A percentile compares a stretch with the other conserved stretches of the same genome.
phyloP scores from a whole-genome alignment of 2,113 vertebrate species.

The Mus spicilegus region DNA sequence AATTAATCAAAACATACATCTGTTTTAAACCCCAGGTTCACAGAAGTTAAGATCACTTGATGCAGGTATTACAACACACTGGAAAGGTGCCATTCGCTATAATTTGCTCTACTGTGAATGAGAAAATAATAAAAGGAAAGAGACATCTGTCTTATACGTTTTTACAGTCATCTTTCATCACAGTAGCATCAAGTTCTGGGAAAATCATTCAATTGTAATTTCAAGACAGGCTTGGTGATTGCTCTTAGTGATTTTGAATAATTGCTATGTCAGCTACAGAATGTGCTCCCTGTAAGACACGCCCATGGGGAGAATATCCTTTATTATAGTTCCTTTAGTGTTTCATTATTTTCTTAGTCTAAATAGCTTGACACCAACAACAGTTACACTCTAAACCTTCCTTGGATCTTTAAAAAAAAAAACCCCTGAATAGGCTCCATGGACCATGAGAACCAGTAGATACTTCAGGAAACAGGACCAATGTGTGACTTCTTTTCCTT shows the following conservation, averaged over 20 bases:
- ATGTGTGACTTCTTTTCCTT: neutral
- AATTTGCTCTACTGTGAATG: slow-evolving; percentile 13
- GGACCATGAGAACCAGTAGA: neutral
- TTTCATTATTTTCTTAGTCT: neutral
- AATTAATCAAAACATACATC: neutral
- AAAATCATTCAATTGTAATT: neutral
- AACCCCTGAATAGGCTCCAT: neutral
- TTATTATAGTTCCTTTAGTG: neutral
- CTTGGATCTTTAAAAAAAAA: neutral
- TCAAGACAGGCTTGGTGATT: neutral
- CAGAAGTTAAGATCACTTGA: slow-evolving; percentile 17
- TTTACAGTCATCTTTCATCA: neutral
- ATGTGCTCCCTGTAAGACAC: neutral
- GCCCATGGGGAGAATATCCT: neutral
- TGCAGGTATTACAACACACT: neutral
- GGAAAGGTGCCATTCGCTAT: slow-evolving; percentile 1
- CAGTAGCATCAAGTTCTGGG: neutral
- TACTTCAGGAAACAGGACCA: neutral
- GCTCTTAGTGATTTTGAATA: neutral
- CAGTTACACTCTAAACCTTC: neutral
- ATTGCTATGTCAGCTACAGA: slow-evolving; percentile 3
- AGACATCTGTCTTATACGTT: neutral
- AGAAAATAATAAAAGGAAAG: neutral
- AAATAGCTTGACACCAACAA: neutral
- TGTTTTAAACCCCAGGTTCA: neutral